Conservation (phyloP, 2,113 vertebrate genomes). For the Hiodon tergisus region DNA sequence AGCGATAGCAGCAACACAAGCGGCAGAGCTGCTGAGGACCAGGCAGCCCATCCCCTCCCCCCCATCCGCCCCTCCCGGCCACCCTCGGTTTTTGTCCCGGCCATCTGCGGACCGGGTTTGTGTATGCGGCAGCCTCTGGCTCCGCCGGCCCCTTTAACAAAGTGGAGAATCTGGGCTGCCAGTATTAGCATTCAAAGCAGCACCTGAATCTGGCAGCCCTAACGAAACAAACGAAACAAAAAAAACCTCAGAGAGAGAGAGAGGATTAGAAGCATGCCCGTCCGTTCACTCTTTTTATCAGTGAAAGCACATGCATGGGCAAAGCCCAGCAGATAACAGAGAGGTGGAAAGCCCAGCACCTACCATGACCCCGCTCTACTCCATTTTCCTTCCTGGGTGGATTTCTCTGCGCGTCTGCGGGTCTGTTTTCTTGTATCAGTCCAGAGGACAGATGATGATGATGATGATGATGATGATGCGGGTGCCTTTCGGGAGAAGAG, state of each 20-base stretch:
- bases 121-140: conserved; percentile 47
- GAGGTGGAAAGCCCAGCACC: conserved; percentile 50
- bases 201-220: conserved; percentile 1
- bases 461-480: conserved; percentile 71
- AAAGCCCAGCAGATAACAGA: conserved; percentile 45
- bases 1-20: too few species aligned
- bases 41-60: too few species aligned
- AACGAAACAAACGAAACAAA: background rate
- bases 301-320: conserved; percentile 31
- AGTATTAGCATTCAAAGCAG: conserved; percentile 29
- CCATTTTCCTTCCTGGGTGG: conserved; percentile 66
- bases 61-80: background rate
- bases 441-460: conserved; percentile 56
- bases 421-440: conserved; percentile 80
- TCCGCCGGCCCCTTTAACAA: conserved; percentile 56
- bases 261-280: conserved; percentile 33
- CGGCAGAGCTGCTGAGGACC: too few species aligned
- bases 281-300: background rate
- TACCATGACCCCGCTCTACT: conserved; percentile 77
- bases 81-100: conserved; percentile 10
- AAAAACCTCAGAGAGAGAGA: conserved; percentile 22
- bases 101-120: conserved; percentile 52
- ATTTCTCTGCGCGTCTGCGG: conserved; percentile 74
- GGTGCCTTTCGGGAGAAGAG: conserved; percentile 86
- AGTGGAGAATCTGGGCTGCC: conserved; percentile 49